Conservation (phyloP, 2,797 vertebrate genomes). For the Xyrichtys novacula region DNA sequence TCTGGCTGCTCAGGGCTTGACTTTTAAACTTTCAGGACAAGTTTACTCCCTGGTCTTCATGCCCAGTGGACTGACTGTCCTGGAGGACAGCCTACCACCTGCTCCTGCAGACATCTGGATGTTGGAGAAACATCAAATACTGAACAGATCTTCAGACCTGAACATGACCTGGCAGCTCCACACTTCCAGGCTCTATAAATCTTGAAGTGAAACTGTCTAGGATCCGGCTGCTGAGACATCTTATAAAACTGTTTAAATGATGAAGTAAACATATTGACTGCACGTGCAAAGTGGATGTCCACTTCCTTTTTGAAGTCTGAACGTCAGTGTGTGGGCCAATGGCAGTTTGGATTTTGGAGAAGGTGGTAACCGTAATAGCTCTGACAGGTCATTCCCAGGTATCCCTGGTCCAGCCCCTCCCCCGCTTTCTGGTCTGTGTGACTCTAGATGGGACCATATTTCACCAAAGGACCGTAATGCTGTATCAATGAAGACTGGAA, state of each 20-base stretch:
- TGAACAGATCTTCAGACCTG: not conserved
- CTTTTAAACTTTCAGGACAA: not conserved
- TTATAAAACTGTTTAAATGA: not conserved
- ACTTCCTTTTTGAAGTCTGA: no score
- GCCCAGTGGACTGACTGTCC: not conserved
- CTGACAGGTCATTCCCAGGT: no score
- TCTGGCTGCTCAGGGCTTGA: not conserved
- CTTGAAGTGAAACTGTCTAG: not conserved
- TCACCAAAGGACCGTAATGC: not conserved
- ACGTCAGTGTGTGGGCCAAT: no score
- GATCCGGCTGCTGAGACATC: constrained; percentile 2
- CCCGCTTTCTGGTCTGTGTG: not conserved
- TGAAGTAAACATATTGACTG: not conserved
- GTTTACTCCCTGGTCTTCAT: not conserved
- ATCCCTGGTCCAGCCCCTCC: no score
- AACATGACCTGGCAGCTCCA: not conserved
- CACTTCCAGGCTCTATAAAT: not conserved
- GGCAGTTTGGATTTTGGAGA: no score
- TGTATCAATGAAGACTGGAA: not conserved
- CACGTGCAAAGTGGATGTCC: no score
- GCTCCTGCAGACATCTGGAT: not conserved
- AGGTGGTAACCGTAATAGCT: no score
- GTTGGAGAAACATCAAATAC: not conserved
- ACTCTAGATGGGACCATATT: not conserved
- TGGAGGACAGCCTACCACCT: not conserved